These are phyloP conservation scores for Taenaris catops DNA, from an alignment of 2,888 invertebrate species.

Conservation along the genomic window DNA sequence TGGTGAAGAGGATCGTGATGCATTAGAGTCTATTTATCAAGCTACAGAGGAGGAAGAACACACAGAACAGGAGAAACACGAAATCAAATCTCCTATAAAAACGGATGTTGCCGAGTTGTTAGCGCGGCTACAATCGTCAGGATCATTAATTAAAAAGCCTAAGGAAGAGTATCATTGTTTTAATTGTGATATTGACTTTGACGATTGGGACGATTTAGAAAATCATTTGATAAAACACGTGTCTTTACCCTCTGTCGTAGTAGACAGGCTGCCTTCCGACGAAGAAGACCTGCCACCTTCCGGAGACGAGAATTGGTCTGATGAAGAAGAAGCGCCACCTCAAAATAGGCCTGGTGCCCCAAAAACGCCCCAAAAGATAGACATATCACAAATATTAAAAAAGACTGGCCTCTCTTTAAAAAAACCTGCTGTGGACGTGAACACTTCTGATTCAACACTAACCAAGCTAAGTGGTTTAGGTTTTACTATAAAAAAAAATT, in stretches of 20 bases:
- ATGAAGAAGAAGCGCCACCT: constrained; percentile 51
- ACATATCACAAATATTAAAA: constrained; percentile 60
- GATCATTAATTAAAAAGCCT: constrained; percentile 55
- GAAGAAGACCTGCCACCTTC: constrained; percentile 60
- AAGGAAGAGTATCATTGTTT: constrained; percentile 64
- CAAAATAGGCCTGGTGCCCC: constrained; percentile 32
- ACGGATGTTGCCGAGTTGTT: constrained; percentile 49
- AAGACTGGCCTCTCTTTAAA: constrained; percentile 60
- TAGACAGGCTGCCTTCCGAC: constrained; percentile 76
- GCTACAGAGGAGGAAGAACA: constrained; percentile 27
- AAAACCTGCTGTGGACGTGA: constrained; percentile 38
- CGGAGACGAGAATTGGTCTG: constrained; percentile 68
- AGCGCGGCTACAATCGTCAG: constrained; percentile 55
- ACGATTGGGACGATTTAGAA: constrained; percentile 61
- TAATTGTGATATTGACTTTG: constrained; percentile 74
- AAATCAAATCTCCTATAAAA: background rate
- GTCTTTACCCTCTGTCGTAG: constrained; percentile 68
- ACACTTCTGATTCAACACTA: constrained; percentile 49
- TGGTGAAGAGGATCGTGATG: constrained; percentile 36
- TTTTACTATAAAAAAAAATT: constrained; percentile 64
- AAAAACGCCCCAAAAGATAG: constrained; percentile 60
- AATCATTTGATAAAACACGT: constrained; percentile 79
- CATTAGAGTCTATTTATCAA: constrained; percentile 29
- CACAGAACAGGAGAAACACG: constrained; percentile 11
- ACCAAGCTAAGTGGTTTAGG: constrained; percentile 65